Conservation (phyloP, 2,113 vertebrate genomes). For the Platysteira castanea region DNA sequence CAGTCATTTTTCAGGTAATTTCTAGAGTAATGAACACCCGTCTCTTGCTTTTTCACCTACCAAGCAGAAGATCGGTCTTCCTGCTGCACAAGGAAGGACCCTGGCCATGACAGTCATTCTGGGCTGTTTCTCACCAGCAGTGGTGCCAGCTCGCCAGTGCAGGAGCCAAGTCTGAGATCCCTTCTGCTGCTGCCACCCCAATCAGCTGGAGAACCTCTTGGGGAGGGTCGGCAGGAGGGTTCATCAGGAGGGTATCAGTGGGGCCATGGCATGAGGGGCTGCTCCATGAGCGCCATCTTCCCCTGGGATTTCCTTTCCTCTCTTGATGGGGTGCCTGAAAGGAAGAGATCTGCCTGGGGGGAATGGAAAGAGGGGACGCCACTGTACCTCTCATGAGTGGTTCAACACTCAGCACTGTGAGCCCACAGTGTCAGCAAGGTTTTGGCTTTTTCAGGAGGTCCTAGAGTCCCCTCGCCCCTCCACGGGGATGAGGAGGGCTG, state of each 20-base stretch:
- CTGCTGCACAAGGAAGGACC: neutral
- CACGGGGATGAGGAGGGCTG: rapidly evolving
- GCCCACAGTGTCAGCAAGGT: neutral
- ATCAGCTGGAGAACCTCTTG: neutral
- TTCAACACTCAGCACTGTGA: no score
- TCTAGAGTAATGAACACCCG: constrained; percentile 67
- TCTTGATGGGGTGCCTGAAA: neutral
- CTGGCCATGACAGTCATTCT: neutral
- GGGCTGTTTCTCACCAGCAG: neutral
- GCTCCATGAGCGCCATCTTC: rapidly evolving
- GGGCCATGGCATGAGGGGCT: neutral
- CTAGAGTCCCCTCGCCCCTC: no score
- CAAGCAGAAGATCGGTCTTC: neutral
- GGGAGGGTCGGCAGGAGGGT: neutral
- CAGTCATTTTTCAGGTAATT: constrained; percentile 83
- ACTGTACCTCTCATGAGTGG: rapidly evolving
- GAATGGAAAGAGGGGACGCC: rapidly evolving
- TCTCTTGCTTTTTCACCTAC: constrained; percentile 45
- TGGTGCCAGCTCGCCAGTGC: rapidly evolving
- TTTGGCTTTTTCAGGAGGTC: neutral
- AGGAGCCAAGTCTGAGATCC: neutral
- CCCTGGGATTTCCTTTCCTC: neutral
- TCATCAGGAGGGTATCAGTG: neutral
- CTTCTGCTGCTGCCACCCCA: neutral
- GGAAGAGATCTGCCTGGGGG: neutral